These are phyloP conservation scores for Ctena decussata DNA, from an alignment of 2,888 invertebrate species.

Conservation along the genomic window DNA sequence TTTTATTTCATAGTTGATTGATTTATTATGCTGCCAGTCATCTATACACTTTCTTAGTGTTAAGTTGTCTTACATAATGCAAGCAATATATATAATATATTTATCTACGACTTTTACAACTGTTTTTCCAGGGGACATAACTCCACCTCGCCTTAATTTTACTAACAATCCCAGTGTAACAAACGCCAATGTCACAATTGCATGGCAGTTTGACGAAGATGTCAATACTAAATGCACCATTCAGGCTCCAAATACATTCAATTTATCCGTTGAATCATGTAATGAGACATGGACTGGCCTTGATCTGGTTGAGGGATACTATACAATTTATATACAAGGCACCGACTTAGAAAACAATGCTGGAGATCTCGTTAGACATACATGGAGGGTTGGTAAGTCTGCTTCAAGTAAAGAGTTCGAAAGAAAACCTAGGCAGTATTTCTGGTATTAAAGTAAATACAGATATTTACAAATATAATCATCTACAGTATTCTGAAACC, in stretches of 20 bases:
- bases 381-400: slow-evolving; percentile 19
- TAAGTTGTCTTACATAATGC: too few relatives aligned
- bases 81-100: too few relatives aligned
- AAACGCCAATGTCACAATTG: slow-evolving; percentile 13
- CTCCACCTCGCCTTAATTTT: slow-evolving; percentile 17
- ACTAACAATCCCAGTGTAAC: not conserved
- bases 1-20: too few relatives aligned
- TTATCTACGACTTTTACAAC: too few relatives aligned
- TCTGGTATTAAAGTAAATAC: too few relatives aligned
- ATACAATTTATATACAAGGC: not conserved
- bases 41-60: too few relatives aligned
- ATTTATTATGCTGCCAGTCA: too few relatives aligned
- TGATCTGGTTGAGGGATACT: slow-evolving; percentile 19
- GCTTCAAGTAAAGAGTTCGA: too few relatives aligned
- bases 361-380: not conserved
- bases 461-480: too few relatives aligned
- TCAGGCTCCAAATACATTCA: not conserved
- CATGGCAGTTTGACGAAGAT: slow-evolving; percentile 20
- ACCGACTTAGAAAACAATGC: slow-evolving; percentile 26
- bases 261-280: not conserved
- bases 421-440: too few relatives aligned
- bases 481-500: too few relatives aligned
- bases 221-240: slow-evolving; percentile 10
- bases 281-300: not conserved
- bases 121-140: slow-evolving; percentile 36